Evolutionary conservation across 2,888 invertebrate species (phyloP), one percentile per base, ranked within the genome.

Genomic region (Aethes cnicana): DNA sequence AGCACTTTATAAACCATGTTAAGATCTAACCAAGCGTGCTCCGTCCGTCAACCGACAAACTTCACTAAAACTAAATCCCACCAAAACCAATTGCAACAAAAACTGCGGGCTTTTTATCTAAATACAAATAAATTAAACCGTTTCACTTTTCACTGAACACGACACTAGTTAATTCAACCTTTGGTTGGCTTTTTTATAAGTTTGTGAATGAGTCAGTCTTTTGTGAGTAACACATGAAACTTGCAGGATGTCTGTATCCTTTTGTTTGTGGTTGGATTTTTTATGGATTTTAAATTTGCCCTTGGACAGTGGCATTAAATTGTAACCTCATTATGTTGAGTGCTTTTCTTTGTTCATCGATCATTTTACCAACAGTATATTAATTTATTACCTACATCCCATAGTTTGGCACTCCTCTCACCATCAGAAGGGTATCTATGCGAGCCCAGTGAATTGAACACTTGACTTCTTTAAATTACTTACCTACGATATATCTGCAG

Each of bases 111-210:
- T 52, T 55, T 52, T 52, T 52, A 55, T 55, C 52, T 11, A 2
- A 18, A 12, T n/a, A 4, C 39, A 28, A n/a, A 55, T 55, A 55
- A 55, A 53, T 53, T 49, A 44, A 35, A 44, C 20, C 69, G 81
- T 42, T 52, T 52, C 52, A 44, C 44, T 46, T 23, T 46, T 20
- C n/a, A 42, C 46, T n/a, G 18, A 1, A 0, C 2, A 11, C 18
- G 18, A 8, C 9, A 44, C 44, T 44, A 36, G 28, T 28, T 36
- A 4, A n/a, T 28, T 21, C 21, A 9, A 32, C n/a, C 21, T 49
- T 17, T 11, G 11, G 30, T 9, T 8, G 16, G 4, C 9, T 20
- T 30, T 23, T 39, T 32, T 43, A 43, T 47, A 39, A 26, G 35
- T 33, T 17, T 9, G 23, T 17, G 5, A 12, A 12, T 49, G 50